phyloP scores from a whole-genome alignment of 2,797 vertebrate species.

The Poeciliopsis paucimaculata region DNA sequence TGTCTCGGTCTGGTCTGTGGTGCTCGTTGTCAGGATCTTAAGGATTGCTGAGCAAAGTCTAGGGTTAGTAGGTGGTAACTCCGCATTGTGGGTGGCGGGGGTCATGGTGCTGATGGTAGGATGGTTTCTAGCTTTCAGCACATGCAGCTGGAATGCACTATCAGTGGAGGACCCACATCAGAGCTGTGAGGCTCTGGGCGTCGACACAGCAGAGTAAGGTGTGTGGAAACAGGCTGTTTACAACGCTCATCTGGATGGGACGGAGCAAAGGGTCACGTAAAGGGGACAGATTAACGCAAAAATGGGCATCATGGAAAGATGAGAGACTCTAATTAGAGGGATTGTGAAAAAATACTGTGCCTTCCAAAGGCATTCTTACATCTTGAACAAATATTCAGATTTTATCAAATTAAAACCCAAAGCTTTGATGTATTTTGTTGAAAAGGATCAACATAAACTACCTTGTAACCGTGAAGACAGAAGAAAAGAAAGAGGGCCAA shows the following conservation, averaged over 20 bases:
- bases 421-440: neutral
- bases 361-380: neutral
- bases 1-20: conserved; percentile 72
- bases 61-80: conserved; percentile 55
- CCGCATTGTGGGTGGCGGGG: conserved; percentile 67
- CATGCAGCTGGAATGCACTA: conserved; percentile 77
- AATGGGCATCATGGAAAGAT: conserved; percentile 62
- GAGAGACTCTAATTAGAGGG: conserved; percentile 42
- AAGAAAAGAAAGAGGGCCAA: neutral
- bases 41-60: conserved; percentile 46
- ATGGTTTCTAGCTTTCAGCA: conserved; percentile 89
- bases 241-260: conserved; percentile 79
- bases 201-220: conserved; percentile 80
- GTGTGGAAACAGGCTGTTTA: conserved; percentile 84
- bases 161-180: conserved; percentile 72
- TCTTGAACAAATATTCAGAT: conserved; percentile 43
- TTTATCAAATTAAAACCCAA: neutral
- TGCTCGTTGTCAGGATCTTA: conserved; percentile 53
- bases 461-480: neutral
- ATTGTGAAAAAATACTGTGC: conserved; percentile 67
- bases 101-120: conserved; percentile 38
- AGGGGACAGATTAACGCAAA: conserved; percentile 78
- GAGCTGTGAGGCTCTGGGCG: conserved; percentile 74
- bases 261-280: conserved; percentile 72
- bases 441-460: neutral